phyloP scores from a whole-genome alignment of 2,113 vertebrate species.

The Genyomyrus donnyi region DNA sequence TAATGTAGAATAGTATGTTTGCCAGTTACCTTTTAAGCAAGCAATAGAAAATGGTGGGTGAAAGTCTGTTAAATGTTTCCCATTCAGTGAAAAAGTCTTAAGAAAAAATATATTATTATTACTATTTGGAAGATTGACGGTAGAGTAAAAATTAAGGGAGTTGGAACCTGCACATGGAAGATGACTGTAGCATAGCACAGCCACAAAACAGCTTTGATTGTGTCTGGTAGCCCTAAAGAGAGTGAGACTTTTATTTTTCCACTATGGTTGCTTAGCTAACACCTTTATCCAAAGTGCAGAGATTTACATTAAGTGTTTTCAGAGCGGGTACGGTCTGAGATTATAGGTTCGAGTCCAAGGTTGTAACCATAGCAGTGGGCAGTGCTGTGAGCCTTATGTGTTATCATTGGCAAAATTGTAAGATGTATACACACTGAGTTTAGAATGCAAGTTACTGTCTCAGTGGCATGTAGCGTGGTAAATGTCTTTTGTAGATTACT shows the following conservation, averaged over 20 bases:
- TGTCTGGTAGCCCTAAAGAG: neutral
- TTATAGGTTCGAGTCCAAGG: neutral
- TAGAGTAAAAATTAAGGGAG: neutral
- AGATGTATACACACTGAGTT: neutral
- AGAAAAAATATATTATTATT: neutral
- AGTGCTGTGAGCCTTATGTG: neutral
- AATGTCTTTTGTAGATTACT: neutral
- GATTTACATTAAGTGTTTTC: neutral
- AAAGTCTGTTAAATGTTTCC: neutral
- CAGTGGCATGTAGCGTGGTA: neutral
- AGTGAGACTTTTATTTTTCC: neutral
- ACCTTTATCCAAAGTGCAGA: neutral
- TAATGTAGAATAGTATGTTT: neutral
- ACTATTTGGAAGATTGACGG: neutral
- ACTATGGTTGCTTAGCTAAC: neutral
- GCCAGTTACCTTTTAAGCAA: neutral
- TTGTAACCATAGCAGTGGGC: neutral
- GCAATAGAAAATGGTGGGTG: neutral
- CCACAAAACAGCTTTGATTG: neutral
- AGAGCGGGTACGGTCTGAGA: neutral
- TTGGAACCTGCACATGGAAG: neutral
- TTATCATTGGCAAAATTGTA: neutral
- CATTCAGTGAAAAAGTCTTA: neutral
- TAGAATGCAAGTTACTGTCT: neutral
- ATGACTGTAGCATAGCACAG: neutral